Percentiles rank a stretch among this genome's conserved stretches.
Conservation (phyloP, 2,888 invertebrate species). For the Spialia ferax region DNA sequence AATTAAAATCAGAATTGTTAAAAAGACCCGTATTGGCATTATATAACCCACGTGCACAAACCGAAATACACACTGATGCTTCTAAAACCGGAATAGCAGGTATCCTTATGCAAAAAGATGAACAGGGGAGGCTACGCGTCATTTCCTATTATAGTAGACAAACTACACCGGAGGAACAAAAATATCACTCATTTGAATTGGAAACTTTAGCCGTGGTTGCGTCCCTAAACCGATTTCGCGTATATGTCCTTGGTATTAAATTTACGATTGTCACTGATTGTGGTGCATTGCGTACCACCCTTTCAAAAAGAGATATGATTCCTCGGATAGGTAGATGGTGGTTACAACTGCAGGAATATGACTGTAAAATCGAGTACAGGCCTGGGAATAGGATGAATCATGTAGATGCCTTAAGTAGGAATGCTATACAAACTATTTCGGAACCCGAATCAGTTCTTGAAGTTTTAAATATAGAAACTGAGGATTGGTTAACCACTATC, state of each 20-base stretch:
- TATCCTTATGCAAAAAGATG: background rate
- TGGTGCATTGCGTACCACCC: background rate
- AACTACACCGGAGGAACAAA: background rate
- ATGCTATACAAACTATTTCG: background rate
- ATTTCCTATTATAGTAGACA: conserved; percentile 6
- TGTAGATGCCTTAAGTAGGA: conserved; percentile 3
- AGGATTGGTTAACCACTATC: background rate
- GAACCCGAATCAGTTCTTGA: background rate
- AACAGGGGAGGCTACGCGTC: background rate
- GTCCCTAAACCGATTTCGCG: background rate
- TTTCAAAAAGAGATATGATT: background rate
- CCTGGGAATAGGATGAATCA: background rate
- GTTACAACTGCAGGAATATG: background rate
- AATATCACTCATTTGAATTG: background rate
- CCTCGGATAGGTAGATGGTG: background rate
- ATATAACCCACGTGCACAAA: background rate
- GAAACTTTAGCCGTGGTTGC: background rate
- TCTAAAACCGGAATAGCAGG: background rate
- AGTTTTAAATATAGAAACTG: background rate
- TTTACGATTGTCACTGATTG: conserved; percentile 3
- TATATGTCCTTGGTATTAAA: background rate
- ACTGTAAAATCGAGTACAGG: background rate
- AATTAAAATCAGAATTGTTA: conserved; percentile 1
- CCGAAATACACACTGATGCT: conserved; percentile 10
- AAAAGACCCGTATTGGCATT: conserved; percentile 2